Conservation (phyloP, 2,888 invertebrate species). For the Lasioglossum pauxillum region DNA sequence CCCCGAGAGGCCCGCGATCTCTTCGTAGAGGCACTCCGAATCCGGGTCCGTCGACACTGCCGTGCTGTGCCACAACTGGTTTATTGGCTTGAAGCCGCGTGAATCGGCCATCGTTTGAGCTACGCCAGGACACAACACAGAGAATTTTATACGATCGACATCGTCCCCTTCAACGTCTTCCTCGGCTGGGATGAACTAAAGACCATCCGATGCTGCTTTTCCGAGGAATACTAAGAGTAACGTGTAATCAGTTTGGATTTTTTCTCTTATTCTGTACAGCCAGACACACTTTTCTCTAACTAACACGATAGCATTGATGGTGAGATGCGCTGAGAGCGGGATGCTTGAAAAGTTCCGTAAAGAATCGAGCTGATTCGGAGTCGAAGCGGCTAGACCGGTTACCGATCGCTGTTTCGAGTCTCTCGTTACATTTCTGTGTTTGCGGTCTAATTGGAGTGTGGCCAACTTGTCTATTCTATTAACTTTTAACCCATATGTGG, state of each 20-base stretch:
- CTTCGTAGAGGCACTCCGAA: conserved; percentile 84
- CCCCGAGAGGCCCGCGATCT: conserved; percentile 80
- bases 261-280: conserved; percentile 17
- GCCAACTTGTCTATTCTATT: background rate
- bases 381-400: background rate
- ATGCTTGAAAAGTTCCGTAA: conserved; percentile 14
- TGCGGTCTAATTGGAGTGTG: background rate
- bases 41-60: conserved; percentile 82
- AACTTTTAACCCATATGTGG: background rate
- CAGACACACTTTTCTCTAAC: conserved; percentile 11
- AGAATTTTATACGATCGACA: conserved; percentile 50
- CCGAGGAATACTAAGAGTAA: conserved; percentile 57
- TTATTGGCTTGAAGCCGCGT: conserved; percentile 84
- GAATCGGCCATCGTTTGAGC: conserved; percentile 83
- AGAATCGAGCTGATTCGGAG: background rate
- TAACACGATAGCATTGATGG: conserved; percentile 18
- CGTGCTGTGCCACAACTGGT: conserved; percentile 82
- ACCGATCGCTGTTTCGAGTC: background rate
- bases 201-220: conserved; percentile 43
- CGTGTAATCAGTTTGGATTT: conserved; percentile 36
- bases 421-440: background rate
- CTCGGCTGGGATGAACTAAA: conserved; percentile 47
- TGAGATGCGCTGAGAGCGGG: conserved; percentile 14
- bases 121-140: conserved; percentile 67
- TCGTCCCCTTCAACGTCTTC: conserved; percentile 41